Evolutionary conservation across 2,113 vertebrate genomes (phyloP).

Genomic region (Empidonax alnorum): DNA sequence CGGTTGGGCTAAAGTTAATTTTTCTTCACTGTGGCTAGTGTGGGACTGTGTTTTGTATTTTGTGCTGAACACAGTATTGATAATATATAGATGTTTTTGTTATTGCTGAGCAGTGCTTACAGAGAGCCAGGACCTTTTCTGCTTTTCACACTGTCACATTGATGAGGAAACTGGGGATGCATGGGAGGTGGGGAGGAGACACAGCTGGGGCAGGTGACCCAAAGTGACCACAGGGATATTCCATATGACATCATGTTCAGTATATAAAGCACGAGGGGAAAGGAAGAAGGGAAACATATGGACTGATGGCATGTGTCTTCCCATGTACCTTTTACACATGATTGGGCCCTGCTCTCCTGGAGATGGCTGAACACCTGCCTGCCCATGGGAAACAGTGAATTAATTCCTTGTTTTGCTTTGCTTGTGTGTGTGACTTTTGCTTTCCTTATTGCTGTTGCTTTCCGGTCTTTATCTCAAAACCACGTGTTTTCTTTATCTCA

Average conservation of each 20-base stretch:
- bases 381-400: not conserved
- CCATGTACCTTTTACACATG: fast-evolving
- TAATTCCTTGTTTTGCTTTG: not conserved
- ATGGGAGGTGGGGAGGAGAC: fast-evolving
- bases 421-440: not conserved
- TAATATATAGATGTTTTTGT: not conserved
- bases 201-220: not conserved
- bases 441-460: not conserved
- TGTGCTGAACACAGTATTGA: not conserved
- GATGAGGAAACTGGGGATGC: not conserved
- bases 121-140: not conserved
- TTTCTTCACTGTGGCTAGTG: not conserved
- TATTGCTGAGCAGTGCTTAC: not conserved
- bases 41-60: not conserved
- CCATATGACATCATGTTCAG: not conserved
- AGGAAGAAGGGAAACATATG: not conserved
- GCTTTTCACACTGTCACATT: not conserved
- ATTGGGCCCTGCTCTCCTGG: not conserved
- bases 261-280: not conserved
- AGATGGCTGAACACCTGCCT: not conserved
- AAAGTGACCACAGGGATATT: not conserved
- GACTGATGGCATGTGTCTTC: not conserved
- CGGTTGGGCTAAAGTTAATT: not conserved
- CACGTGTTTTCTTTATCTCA: not conserved
- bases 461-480: not conserved